These are phyloP conservation scores for Tragelaphus strepsiceros DNA, from an alignment of 2,113 vertebrate species.

Conservation along the genomic window DNA sequence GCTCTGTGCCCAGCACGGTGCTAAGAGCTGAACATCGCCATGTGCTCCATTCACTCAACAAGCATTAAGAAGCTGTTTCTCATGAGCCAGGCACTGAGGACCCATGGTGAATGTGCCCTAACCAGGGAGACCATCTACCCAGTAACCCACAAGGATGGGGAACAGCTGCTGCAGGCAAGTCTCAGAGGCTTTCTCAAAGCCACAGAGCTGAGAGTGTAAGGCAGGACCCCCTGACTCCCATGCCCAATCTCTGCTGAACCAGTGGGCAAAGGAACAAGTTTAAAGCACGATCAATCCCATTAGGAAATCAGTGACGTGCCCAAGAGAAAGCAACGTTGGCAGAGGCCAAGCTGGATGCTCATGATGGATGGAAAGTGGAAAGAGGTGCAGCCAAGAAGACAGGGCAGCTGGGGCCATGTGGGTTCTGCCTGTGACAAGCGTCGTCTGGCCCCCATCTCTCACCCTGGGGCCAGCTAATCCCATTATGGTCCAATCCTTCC, in stretches of 20 bases:
- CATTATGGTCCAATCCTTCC: neutral
- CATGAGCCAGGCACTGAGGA: neutral
- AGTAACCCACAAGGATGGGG: neutral
- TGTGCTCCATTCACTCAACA: neutral
- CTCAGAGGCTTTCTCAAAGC: constrained; percentile 28
- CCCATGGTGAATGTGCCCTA: neutral
- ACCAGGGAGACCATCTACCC: neutral
- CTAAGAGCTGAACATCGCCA: accelerated
- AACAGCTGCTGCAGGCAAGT: neutral
- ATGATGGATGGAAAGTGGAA: neutral
- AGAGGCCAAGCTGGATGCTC: neutral
- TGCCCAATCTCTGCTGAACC: neutral
- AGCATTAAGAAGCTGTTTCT: neutral
- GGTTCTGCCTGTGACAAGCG: accelerated
- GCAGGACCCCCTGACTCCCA: neutral
- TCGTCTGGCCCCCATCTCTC: too few relatives aligned
- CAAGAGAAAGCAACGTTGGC: accelerated
- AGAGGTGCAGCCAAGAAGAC: neutral
- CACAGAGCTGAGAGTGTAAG: neutral
- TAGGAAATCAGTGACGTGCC: neutral
- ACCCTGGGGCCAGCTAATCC: neutral
- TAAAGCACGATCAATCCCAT: neutral
- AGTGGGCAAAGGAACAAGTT: neutral
- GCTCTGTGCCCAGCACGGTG: accelerated
- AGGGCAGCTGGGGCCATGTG: accelerated